These are phyloP conservation scores for Agelas oroides DNA, from an alignment of 37 sponge, comb jelly and placozoan species.

Conservation along the genomic window DNA sequence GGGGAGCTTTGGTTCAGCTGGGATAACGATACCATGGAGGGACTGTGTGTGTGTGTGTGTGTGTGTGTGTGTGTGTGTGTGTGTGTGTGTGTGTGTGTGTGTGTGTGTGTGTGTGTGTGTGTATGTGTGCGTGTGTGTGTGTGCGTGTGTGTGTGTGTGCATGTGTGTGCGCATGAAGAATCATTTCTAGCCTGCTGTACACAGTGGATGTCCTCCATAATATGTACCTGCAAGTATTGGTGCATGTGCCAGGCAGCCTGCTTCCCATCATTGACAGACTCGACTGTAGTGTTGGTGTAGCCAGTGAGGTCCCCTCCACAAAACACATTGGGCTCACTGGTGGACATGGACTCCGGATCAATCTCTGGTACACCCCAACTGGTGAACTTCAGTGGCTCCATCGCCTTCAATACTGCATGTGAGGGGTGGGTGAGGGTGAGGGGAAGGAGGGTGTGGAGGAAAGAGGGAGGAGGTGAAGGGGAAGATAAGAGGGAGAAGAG, in stretches of 20 bases:
- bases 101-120: no score
- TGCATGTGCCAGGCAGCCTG: constrained; percentile 96
- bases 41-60: constrained; percentile 57
- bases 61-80: no score
- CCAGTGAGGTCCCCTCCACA: constrained; percentile 93
- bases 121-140: no score
- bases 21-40: constrained; percentile 86
- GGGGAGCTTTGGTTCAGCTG: constrained; percentile 80
- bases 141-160: no score
- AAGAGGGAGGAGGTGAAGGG: constrained; percentile 5
- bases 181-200: no score
- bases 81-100: no score
- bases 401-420: constrained; percentile 64
- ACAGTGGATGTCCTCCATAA: no score
- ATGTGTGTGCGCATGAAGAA: no score
- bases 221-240: constrained; percentile 89
- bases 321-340: constrained; percentile 80
- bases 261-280: constrained; percentile 96
- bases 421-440: background rate
- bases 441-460: background rate
- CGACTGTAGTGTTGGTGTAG: constrained; percentile 88
- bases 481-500: background rate
- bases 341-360: constrained; percentile 83
- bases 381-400: constrained; percentile 84
- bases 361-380: constrained; percentile 84